Evolutionary conservation across 35 echinoderm and acorn worm genomes (phyloP), one percentile per base, ranked within the genome.

Genomic region (Ophioderma brevispina): DNA sequence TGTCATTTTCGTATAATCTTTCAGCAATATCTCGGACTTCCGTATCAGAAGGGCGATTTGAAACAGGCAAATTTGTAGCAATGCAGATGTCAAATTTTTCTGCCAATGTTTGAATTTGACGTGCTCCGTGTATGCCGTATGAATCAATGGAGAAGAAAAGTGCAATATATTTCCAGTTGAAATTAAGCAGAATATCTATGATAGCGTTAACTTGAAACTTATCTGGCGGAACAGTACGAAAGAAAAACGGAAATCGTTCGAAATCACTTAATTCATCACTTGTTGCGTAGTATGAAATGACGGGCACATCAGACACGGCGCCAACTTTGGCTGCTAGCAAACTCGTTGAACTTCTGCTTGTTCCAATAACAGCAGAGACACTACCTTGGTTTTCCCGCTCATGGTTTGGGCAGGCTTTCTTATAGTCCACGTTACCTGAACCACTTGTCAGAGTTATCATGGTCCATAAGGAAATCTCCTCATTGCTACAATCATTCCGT

Each of bases 31-130:
- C 23, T 25, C n/a, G 17, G 5, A 70, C 59, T 70, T 70, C 59
- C 1, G 59, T 25, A 3, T 70, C 59, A 15, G 28, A 70, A 2
- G 59, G 59, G 5, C n/a, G 17, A 70, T 70, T 30, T 30, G 59
- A 70, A 18, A 70, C 15, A 2, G 59, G 59, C 23, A 70, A 25
- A 70, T 70, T 70, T 70, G 59, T 70, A 13, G 93, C 93, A 6
- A 98, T 75, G 42, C 96, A 98, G 40, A 98, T 92, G 4, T 87
- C 84, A 33, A 86, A 13, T 4, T 50, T 37, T 33, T 85, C 79
- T 32, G 94, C 87, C 36, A 93, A 78, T 36, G 76, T 85, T 36
- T 82, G 79, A 1, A 98, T 75, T 78, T 94, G 90, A 39, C 86
- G 90, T 23, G 88, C 59, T 5, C 84, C 84, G 55, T 64, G 46